Evolutionary conservation across 2,888 invertebrate genomes (phyloP), one percentile per base, ranked within the genome.

Genomic region (Agriotes lineatus): DNA sequence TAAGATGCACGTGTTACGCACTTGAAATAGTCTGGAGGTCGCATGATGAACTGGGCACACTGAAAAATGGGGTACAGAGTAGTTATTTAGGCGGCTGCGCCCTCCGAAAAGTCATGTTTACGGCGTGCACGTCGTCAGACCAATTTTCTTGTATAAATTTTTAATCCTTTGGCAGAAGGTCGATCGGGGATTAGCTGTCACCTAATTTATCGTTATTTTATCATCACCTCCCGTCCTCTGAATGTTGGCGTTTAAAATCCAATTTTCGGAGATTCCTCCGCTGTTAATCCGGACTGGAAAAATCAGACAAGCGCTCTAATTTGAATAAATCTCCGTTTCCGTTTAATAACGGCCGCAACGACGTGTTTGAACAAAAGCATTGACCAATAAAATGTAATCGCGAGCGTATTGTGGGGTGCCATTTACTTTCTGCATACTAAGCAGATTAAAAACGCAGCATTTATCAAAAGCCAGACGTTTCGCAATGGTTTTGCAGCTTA

Each of bases 371-470:
- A 57, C 35, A 59, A 50, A 59, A 61, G 59, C 59, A 52, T 59
- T 39, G 39, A 16, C 66, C 66, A 66, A 66, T 66, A 66, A 66
- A 66, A 59, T 59, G 42, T 59, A 66, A 66, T 66, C 52, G 58
- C 50, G 25, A 45, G 57, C 64, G 39, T 66, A 59, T 59, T 59
- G 58, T 25, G 59, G 59, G 59, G 52, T 66, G 66, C 66, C 59
- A 66, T 66, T 64, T 66, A 66, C 59, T 66, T 59, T 59, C 48
- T 52, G 59, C 66, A 66, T 66, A 50, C 59, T 59, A 66, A 66
- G 59, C 66, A 66, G 66, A 66, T 66, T 66, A 66, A 66, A 66
- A 66, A 66, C 58, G 59, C 44, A 48, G 57, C 66, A 66, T 66
- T 66, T 66, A 66, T 66, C 66, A 66, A 66, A 66, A 59, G 33